phyloP scores from a whole-genome alignment of 64 coral and sea anemone genomes.

The Montipora sp. region DNA sequence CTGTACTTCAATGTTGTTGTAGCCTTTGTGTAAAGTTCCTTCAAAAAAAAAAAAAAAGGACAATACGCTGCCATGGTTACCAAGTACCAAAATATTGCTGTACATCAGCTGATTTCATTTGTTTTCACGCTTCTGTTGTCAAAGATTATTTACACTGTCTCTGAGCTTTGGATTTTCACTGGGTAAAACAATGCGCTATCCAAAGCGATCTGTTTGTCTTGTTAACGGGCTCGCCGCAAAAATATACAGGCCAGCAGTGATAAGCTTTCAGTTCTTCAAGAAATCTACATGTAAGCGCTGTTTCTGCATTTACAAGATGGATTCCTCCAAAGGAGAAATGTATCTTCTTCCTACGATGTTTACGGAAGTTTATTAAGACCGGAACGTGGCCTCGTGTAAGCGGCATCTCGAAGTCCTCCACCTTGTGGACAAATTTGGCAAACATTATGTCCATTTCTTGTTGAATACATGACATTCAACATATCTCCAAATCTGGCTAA shows the following conservation, averaged over 20 bases:
- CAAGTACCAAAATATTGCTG: constrained; percentile 51
- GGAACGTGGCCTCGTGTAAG: neutral
- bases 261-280: too few species aligned
- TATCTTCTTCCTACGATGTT: neutral
- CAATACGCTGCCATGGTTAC: constrained; percentile 35
- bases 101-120: constrained; percentile 61
- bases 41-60: neutral
- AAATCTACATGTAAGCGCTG: too few species aligned
- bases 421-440: neutral
- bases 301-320: neutral
- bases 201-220: neutral
- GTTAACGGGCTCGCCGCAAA: neutral
- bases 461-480: neutral
- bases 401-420: neutral
- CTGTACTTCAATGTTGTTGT: neutral
- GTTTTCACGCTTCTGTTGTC: constrained; percentile 11
- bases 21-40: neutral
- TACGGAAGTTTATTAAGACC: constrained; percentile 55
- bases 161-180: neutral
- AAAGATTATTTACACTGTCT: constrained; percentile 47
- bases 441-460: constrained; percentile 15
- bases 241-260: neutral
- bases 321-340: constrained; percentile 3
- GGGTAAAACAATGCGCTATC: neutral
- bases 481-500: constrained; percentile 59